phyloP scores from a whole-genome alignment of 2,797 vertebrate species.

The Columba guinea region DNA sequence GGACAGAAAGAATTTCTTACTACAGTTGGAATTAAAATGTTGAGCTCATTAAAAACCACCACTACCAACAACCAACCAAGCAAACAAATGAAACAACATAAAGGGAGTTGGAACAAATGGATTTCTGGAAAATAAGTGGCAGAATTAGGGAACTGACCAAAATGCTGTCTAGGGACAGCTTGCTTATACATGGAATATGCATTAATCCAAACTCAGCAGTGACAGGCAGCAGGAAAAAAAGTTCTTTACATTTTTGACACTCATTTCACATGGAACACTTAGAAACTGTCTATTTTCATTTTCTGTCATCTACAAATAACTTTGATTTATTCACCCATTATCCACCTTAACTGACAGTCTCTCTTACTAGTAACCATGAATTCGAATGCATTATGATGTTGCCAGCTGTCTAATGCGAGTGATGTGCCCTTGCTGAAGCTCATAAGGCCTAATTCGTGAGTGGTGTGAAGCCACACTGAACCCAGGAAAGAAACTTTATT shows the following conservation, averaged over 20 bases:
- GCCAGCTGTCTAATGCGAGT: background rate
- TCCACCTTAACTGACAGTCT: background rate
- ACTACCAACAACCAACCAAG: too few relatives aligned
- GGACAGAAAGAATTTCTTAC: background rate
- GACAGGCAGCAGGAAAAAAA: background rate
- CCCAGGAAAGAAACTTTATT: background rate
- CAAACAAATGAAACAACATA: background rate
- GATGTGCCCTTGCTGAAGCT: background rate
- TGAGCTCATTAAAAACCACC: background rate
- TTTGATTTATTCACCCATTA: background rate
- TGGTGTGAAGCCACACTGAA: background rate
- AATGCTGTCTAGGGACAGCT: background rate
- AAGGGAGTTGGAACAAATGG: background rate
- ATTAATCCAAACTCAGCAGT: background rate
- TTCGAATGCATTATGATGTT: background rate
- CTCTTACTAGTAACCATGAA: background rate
- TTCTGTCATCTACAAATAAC: background rate
- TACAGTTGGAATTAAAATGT: background rate
- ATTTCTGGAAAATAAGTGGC: background rate
- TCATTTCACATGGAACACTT: background rate
- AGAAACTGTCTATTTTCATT: background rate
- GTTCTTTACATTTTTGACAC: background rate
- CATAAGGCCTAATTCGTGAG: background rate
- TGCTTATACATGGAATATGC: background rate
- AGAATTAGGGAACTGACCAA: background rate